Evolutionary conservation across 92 coral and sea anemone species (phyloP).

Genomic region (Virgularia gustaviana): DNA sequence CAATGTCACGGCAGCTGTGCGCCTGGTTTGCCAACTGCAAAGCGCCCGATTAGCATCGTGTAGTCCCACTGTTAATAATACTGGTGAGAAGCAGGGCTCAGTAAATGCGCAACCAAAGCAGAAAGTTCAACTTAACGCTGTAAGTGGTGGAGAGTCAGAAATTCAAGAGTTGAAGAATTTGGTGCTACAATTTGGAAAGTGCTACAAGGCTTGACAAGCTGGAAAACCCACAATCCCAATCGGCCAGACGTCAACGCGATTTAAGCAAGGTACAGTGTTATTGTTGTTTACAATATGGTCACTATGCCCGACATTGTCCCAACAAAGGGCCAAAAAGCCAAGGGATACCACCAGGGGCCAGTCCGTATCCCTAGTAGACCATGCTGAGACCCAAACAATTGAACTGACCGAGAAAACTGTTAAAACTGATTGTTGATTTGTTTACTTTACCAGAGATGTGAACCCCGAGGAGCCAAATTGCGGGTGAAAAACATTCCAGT

Average conservation of each 20-base stretch:
- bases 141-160: no score
- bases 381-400: no score
- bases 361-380: constrained; percentile 19
- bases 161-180: constrained; percentile 15
- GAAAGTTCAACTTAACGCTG: no score
- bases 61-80: no score
- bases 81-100: no score
- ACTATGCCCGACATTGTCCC: constrained; percentile 38
- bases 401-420: no score
- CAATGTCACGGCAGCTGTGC: constrained; percentile 30
- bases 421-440: no score
- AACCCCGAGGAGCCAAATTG: no score
- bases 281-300: constrained; percentile 33
- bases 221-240: constrained; percentile 13
- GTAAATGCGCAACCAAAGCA: no score
- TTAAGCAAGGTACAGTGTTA: constrained; percentile 19
- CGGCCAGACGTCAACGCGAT: no score
- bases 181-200: constrained; percentile 9
- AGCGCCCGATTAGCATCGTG: constrained; percentile 34
- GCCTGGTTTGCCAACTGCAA: constrained; percentile 21
- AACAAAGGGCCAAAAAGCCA: constrained; percentile 27
- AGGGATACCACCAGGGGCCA: constrained; percentile 47
- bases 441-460: no score
- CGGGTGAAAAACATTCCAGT: no score
- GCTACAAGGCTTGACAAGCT: not conserved